Conservation (phyloP, 1,140 invertebrate genomes). For the Orius insidiosus region DNA sequence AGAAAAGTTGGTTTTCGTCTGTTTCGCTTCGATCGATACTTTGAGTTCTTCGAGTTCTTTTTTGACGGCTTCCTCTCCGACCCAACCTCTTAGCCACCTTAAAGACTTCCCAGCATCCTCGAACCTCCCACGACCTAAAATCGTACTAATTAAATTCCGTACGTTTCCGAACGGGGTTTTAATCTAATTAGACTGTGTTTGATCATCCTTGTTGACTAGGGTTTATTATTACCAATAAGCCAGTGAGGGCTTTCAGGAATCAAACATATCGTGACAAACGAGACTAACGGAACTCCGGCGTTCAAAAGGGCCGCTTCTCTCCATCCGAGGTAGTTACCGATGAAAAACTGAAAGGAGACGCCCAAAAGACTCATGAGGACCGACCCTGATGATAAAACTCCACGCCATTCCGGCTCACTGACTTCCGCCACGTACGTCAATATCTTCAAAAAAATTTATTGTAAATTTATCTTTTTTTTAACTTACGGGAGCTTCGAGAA, state of each 20-base stretch:
- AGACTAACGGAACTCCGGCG: conserved; percentile 40
- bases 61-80: conserved; percentile 29
- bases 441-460: conserved; percentile 25
- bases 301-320: conserved; percentile 45
- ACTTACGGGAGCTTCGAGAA: conserved; percentile 47
- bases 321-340: conserved; percentile 48
- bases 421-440: conserved; percentile 62
- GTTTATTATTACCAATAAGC: conserved; percentile 27
- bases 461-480: not conserved
- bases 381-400: conserved; percentile 52
- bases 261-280: conserved; percentile 41
- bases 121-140: conserved; percentile 23
- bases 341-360: conserved; percentile 34
- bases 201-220: no score
- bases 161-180: no score
- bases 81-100: conserved; percentile 46
- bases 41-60: conserved; percentile 33
- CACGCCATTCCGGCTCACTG: conserved; percentile 51
- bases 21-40: not conserved
- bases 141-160: not conserved
- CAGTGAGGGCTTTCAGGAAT: conserved; percentile 59
- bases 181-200: no score
- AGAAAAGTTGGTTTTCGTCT: conserved; percentile 1
- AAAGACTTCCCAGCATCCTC: conserved; percentile 31
- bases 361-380: conserved; percentile 51